Base-by-base conservation (phyloP, 1,140 invertebrate species). In the Brachionus paranguensis region DNA sequence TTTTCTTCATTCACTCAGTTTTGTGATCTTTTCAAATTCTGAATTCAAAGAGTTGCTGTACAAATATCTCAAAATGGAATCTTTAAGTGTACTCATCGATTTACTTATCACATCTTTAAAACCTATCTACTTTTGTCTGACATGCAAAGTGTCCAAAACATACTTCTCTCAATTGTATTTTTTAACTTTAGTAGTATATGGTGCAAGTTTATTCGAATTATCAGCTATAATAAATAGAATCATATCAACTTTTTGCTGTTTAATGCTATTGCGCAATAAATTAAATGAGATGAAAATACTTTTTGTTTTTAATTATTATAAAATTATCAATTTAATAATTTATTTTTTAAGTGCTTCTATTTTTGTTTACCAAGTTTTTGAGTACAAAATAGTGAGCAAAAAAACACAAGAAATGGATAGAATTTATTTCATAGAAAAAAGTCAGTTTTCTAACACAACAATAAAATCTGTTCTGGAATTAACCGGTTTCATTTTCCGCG, bases 1-100 rank as follows among this genome's bases (percentile, higher is more conserved):
- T 43, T 10, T 72, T 17, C 68, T 72, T 17, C 7, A 72, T 43
- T 43, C 17, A 0, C 6, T 72, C 1, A 72, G 68, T 43, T 72
- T 72, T 24, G 10, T 41, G 2, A 17, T 72, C 0, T 72, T 72
- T 72, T 72, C 68, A 10, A 43, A 72, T 20, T 11, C 33, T 17
- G 68, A 72, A 8, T 72, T 72, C 8, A 72, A 72, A 47, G 68
- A 72, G 17, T n/a, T 72, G 33, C 17, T 72, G 12, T 72, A 72
- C 68, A 72, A 72, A 43, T 72, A 72, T 43, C 33, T 72, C 33
- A 72, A 72, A 72, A 72, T 72, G 68, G 68, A 72, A 20, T 72
- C 68, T 41, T 72, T 72, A n/a, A 72, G 33, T 72, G 37, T 72
- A 11, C 12, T 72, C n/a, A 24, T 72, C 4, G 68, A 72, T 43